Percentiles rank a stretch among this genome's conserved stretches.
phyloP scores from a whole-genome alignment of 2,113 vertebrate species.

The Bucco capensis region DNA sequence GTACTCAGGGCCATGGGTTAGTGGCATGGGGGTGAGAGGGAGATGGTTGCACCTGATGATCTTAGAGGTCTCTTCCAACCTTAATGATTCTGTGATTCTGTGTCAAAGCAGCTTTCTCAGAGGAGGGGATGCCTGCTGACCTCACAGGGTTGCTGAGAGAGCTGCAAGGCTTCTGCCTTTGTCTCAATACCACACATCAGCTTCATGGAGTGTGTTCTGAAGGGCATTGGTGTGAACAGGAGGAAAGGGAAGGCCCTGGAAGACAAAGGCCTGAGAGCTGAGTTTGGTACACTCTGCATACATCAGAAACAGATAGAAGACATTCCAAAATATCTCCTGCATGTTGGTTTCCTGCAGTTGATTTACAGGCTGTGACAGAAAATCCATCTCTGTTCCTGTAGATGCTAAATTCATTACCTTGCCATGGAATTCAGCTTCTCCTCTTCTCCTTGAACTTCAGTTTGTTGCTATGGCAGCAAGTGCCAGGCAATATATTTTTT shows the following conservation, averaged over 20 bases:
- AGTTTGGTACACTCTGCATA: conserved; percentile 31
- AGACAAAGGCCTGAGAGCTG: conserved; percentile 11
- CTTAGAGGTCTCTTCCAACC: too few relatives aligned
- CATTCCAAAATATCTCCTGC: conserved; percentile 53
- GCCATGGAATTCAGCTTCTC: conserved; percentile 72
- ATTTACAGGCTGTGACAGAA: conserved; percentile 76
- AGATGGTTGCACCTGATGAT: too few relatives aligned
- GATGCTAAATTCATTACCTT: conserved; percentile 80
- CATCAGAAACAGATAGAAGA: conserved; percentile 57
- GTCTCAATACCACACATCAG: not conserved
- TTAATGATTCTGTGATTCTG: too few relatives aligned
- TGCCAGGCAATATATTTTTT: conserved; percentile 56
- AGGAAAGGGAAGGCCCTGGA: not conserved
- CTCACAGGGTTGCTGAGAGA: not conserved
- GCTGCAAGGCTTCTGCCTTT: not conserved
- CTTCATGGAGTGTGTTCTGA: not conserved
- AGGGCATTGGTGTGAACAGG: not conserved
- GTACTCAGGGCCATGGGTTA: too few relatives aligned
- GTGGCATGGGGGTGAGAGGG: too few relatives aligned
- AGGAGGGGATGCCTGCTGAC: not conserved
- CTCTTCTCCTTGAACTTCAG: conserved; percentile 72
- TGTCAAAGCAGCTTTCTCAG: not conserved
- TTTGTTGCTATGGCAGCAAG: conserved; percentile 73
- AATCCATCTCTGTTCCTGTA: conserved; percentile 78
- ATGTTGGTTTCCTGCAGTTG: conserved; percentile 62